phyloP scores from a whole-genome alignment of 2,888 invertebrate genomes.

The Lasioglossum leucozonium region DNA sequence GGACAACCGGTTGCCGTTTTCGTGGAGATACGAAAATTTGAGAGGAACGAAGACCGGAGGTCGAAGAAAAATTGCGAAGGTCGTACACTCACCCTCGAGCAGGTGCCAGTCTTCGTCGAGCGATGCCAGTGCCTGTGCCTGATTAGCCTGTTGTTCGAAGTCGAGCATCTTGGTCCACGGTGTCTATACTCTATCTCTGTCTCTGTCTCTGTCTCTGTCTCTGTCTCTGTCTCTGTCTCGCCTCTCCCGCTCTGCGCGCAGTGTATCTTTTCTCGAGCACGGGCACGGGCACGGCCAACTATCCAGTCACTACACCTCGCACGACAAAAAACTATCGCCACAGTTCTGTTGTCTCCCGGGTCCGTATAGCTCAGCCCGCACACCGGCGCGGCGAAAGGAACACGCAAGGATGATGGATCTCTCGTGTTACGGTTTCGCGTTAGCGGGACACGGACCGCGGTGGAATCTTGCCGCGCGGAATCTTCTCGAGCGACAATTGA shows the following conservation, averaged over 20 bases:
- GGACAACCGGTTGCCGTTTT: no score
- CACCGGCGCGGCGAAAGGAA: background rate
- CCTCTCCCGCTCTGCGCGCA: background rate
- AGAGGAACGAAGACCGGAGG: slow-evolving; percentile 33
- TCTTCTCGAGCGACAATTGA: slow-evolving; percentile 41
- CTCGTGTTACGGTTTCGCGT: background rate
- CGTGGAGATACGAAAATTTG: background rate
- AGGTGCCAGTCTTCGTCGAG: slow-evolving; percentile 79
- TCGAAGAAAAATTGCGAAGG: slow-evolving; percentile 74
- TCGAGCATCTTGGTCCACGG: slow-evolving; percentile 74
- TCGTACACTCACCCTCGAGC: slow-evolving; percentile 79
- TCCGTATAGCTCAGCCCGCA: background rate
- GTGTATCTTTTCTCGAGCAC: slow-evolving; percentile 15
- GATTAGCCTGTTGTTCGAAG: slow-evolving; percentile 80
- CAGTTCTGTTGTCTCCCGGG: background rate
- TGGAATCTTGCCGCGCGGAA: slow-evolving; percentile 14
- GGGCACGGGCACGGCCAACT: background rate
- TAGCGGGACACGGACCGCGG: background rate
- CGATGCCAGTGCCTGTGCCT: slow-evolving; percentile 77
- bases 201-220: slow-evolving; percentile 22
- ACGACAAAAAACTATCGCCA: background rate
- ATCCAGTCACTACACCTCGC: slow-evolving; percentile 43
- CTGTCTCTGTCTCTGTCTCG: slow-evolving; percentile 8
- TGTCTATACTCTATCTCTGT: slow-evolving; percentile 1
- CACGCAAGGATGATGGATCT: background rate